Evolutionary conservation across 2,113 vertebrate species (phyloP), one percentile per base, ranked within the genome.

Genomic region (Tetrax tetrax): DNA sequence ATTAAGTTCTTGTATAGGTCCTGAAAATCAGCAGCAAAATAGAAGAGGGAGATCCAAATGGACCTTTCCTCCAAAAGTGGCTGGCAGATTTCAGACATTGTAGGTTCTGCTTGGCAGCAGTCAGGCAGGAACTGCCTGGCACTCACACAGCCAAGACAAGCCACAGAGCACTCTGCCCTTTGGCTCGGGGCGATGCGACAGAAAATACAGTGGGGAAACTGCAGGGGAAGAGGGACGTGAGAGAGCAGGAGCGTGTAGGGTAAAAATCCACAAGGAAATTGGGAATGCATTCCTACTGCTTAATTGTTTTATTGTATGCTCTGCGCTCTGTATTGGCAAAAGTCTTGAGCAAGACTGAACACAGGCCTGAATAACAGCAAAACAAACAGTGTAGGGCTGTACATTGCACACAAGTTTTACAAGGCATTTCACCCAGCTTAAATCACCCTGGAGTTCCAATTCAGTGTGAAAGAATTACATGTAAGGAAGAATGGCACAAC

Each of bases 81-180:
- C 70, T 61, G 74, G 43, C 59, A 41, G 61, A 27, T 10, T 60
- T 38, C 0, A 5, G 56, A 2, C 12, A 0, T 7, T 21, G 53
- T 4, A 27, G 8, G 35, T 23, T 72, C 51, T 43, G n/a, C 66
- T 45, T 72, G 48, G 35, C 83, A 74, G 59, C 22, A 57, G 4
- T 12, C 28, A 35, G 57, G 56, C 18, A 66, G 2, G 0, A 0
- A 3, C 37, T 0, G 0, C 61, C 5, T 9, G 57, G 23, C 33
- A 29, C 35, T 64, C 45, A 71, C 21, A n/a, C 19, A 15, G 38
- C 90, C 22, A 41, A 51, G 47, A 8, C 20, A 7, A 8, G 19
- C 10, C 31, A 17, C 20, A 6, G 47, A 31, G 28, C 3, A 8
- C 43, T 31, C 43, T 9, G 28, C 28, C 41, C 29, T 77, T 37